Evolutionary conservation across 2,113 vertebrate species (phyloP).

Genomic region (Callithrix jacchus): DNA sequence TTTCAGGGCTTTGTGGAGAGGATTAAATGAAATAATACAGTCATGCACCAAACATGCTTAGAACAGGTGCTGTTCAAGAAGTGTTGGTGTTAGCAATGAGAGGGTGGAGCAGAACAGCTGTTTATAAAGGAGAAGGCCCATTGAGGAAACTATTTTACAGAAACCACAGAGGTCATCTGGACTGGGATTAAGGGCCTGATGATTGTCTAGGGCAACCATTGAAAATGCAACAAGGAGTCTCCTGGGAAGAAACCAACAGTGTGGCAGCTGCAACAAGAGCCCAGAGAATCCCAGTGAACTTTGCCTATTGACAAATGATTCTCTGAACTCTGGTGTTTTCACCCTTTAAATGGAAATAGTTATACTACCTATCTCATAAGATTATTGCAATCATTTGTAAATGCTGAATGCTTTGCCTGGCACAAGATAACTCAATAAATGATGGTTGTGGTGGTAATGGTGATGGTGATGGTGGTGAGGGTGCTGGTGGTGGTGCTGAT

Average conservation of each 20-base stretch:
- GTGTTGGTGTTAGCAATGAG: neutral
- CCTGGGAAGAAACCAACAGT: neutral
- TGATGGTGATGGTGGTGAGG: fast-evolving
- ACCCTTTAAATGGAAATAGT: neutral
- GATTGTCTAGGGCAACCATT: neutral
- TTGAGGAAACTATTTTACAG: neutral
- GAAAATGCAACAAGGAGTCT: neutral
- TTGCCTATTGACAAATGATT: neutral
- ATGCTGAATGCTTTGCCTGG: neutral
- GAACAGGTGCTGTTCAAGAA: constrained; percentile 26
- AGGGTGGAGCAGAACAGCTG: neutral
- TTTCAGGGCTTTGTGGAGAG: neutral
- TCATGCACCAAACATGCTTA: neutral
- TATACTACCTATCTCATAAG: neutral
- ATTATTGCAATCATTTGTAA: neutral
- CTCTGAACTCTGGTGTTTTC: neutral
- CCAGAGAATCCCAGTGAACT: neutral
- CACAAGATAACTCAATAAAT: neutral
- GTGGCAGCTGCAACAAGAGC: neutral
- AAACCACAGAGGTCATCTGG: neutral
- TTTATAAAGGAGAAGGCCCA: neutral
- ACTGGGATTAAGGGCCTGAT: neutral
- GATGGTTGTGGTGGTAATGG: neutral
- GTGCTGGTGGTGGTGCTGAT: fast-evolving
- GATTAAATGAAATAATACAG: neutral